A percentile compares a stretch with the other conserved stretches of the same genome.
These are phyloP conservation scores for Cyanistes caeruleus DNA, from an alignment of 2,113 vertebrate species.

Conservation along the genomic window DNA sequence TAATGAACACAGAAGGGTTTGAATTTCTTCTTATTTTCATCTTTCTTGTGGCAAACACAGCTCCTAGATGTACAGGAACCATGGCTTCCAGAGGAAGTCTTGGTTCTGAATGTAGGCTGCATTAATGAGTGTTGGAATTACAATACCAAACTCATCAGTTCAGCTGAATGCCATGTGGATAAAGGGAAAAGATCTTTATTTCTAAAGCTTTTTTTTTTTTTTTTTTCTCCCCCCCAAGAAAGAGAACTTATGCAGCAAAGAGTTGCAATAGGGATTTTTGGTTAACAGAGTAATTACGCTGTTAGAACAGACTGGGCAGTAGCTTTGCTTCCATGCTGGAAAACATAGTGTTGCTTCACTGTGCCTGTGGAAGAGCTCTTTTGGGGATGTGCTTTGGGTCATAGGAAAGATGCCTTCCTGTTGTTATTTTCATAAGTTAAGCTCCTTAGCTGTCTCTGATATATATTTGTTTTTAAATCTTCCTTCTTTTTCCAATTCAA, in stretches of 20 bases:
- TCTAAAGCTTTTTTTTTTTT: neutral
- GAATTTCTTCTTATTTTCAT: neutral
- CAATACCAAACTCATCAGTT: neutral
- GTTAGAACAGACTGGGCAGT: neutral
- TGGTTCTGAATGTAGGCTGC: neutral
- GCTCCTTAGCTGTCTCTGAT: neutral
- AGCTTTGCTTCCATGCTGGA: neutral
- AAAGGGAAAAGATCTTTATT: slow-evolving; percentile 2
- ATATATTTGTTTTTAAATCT: neutral
- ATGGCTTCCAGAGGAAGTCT: neutral
- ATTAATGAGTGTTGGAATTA: neutral
- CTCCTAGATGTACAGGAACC: neutral
- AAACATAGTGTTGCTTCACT: neutral
- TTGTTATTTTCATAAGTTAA: neutral
- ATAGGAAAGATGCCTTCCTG: neutral
- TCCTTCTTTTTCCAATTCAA: neutral
- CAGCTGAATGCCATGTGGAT: neutral
- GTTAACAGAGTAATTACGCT: neutral
- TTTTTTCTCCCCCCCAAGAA: neutral
- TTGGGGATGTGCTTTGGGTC: neutral
- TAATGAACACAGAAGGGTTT: neutral
- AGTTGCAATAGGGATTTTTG: neutral
- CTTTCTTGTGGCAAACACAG: neutral
- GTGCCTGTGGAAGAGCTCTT: neutral
- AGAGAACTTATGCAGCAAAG: neutral